Percentiles rank a stretch among this genome's conserved stretches.
Conservation (phyloP, 2,888 invertebrate species). For the Cynaeus angustus region DNA sequence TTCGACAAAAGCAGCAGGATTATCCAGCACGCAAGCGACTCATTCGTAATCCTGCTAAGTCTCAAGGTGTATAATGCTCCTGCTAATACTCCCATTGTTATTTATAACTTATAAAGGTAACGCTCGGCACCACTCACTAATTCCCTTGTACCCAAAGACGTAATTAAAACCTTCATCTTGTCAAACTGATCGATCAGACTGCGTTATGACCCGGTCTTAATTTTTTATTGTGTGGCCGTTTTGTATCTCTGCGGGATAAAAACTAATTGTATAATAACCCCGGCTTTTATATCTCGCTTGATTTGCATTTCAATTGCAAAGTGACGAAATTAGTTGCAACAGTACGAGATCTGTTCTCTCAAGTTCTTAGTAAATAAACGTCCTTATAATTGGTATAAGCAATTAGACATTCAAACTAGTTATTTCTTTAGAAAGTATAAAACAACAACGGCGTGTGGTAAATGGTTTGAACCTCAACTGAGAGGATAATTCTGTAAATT, state of each 20-base stretch:
- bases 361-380: slow-evolving; percentile 33
- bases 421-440: slow-evolving; percentile 38
- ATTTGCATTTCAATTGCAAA: slow-evolving; percentile 47
- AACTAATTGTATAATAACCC: slow-evolving; percentile 11
- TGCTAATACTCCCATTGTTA: slow-evolving; percentile 58
- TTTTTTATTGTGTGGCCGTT: slow-evolving; percentile 14
- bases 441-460: slow-evolving; percentile 38
- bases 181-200: slow-evolving; percentile 40
- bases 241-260: slow-evolving; percentile 14
- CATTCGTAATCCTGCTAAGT: slow-evolving; percentile 61
- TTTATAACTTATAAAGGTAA: slow-evolving; percentile 58
- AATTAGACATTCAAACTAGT: slow-evolving; percentile 44
- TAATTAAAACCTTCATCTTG: slow-evolving; percentile 40
- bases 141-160: slow-evolving; percentile 41
- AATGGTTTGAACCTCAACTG: slow-evolving; percentile 42
- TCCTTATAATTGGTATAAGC: slow-evolving; percentile 44
- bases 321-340: slow-evolving; percentile 38
- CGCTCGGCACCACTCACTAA: slow-evolving; percentile 53
- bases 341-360: slow-evolving; percentile 22
- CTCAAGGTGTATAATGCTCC: slow-evolving; percentile 58
- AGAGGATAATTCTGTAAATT: slow-evolving; percentile 46
- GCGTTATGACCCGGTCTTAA: slow-evolving; percentile 13
- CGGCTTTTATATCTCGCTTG: slow-evolving; percentile 11
- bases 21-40: slow-evolving; percentile 64
- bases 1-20: slow-evolving; percentile 62